A percentile compares a stretch with the other conserved stretches of the same genome.
These are phyloP conservation scores for Solea solea DNA, from an alignment of 2,113 vertebrate species.

Conservation along the genomic window DNA sequence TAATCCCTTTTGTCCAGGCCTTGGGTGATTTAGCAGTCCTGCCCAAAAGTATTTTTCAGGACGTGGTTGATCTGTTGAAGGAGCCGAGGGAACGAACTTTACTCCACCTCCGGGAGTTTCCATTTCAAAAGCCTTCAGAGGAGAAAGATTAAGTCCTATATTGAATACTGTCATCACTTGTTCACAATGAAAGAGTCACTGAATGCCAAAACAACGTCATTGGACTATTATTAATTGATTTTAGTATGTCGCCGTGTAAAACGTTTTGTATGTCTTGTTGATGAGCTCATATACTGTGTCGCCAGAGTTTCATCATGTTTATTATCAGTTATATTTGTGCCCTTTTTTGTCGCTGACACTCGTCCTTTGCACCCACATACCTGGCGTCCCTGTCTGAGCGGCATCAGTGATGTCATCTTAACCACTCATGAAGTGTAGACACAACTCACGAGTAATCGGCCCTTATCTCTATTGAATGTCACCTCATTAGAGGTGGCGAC, in stretches of 20 bases:
- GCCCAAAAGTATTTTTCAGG: conserved; percentile 25
- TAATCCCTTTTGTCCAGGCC: conserved; percentile 47
- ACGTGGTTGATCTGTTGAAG: conserved; percentile 10
- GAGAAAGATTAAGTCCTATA: neutral
- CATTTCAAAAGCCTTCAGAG: conserved; percentile 12
- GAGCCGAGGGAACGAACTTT: conserved; percentile 22
- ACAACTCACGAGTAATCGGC: too few relatives aligned
- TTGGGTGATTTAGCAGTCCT: conserved; percentile 34
- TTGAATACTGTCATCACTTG: neutral
- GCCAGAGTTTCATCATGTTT: neutral
- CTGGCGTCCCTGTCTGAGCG: conserved; percentile 39
- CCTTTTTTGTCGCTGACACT: conserved; percentile 39
- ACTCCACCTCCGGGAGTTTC: conserved; percentile 13
- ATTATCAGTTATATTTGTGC: neutral
- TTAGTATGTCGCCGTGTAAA: neutral
- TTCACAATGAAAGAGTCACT: neutral
- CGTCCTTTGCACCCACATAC: conserved; percentile 16
- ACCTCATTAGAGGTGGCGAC: conserved; percentile 47
- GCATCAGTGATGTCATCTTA: conserved; percentile 68
- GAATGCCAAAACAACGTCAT: neutral
- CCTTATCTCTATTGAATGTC: conserved; percentile 48
- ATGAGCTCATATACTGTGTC: neutral
- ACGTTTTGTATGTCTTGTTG: neutral
- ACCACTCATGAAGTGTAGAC: conserved; percentile 8
- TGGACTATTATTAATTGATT: neutral